phyloP scores from a whole-genome alignment of 2,113 vertebrate species.

The Peromyscus maniculatus region DNA sequence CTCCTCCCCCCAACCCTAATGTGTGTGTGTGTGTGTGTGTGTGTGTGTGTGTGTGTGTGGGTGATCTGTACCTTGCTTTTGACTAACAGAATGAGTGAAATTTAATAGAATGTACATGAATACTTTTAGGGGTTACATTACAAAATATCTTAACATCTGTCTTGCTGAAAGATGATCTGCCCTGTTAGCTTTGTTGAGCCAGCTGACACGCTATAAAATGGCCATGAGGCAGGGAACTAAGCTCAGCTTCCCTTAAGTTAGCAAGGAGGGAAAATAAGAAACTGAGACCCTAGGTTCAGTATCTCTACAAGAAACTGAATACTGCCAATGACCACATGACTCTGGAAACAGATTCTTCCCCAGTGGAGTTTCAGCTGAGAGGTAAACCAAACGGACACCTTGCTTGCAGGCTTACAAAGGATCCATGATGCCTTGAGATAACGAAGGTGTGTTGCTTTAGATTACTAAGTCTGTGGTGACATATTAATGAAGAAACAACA shows the following conservation, averaged over 20 bases:
- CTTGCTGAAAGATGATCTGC: neutral
- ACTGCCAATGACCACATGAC: neutral
- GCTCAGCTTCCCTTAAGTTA: neutral
- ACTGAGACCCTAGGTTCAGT: neutral
- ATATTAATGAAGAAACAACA: slow-evolving; percentile 50
- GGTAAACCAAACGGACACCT: neutral
- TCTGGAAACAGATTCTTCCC: neutral
- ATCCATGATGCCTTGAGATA: neutral
- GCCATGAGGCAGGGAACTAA: neutral
- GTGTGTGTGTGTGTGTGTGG: too few relatives aligned
- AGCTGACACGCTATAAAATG: neutral
- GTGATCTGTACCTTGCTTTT: neutral
- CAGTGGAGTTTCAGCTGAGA: neutral
- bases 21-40: too few relatives aligned
- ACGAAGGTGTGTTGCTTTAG: slow-evolving; percentile 22
- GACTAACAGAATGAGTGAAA: slow-evolving; percentile 8
- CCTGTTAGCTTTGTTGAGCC: neutral
- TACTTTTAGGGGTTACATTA: neutral
- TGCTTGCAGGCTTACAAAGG: neutral
- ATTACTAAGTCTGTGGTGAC: neutral
- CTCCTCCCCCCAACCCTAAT: neutral
- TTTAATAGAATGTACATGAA: neutral
- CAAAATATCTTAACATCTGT: slow-evolving; percentile 45
- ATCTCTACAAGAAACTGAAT: slow-evolving; percentile 16
- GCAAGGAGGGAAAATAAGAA: neutral